Evolutionary conservation across 2,797 vertebrate species (phyloP), one percentile per base, ranked within the genome.

Genomic region (Caiman crocodilus): DNA sequence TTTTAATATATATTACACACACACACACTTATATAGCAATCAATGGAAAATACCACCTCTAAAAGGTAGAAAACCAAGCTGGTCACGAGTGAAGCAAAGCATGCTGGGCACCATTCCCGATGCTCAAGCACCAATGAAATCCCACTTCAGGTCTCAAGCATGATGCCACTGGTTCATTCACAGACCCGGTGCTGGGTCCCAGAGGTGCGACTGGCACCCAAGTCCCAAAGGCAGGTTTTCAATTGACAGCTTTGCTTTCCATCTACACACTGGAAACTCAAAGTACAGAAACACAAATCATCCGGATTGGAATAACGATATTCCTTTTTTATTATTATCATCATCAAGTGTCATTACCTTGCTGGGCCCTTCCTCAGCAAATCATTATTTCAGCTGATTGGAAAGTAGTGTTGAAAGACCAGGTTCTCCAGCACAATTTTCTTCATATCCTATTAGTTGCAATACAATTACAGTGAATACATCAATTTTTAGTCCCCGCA

Each of bases 371-470:
- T 97, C 89, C 76, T 74, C 84, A 85, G 76, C 67, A 97, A 95
- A 95, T 95, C 95, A 94, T 98, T 97, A 98, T 98, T 98, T 98
- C 97, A 95, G 87, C 94, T 95, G 96, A 98, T 97, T 97, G 97
- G 97, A 97, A 97, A 98, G 94, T 73, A 32, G 93, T 84, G 89
- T 93, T 89, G 65, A 97, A 98, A 97, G 96, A 96, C 95, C 94
- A 90, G 91, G 90, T 97, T 96, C 97, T 96, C 96, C 87, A 85
- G 90, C 84, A 97, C 97, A 94, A 97, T 98, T 98, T 97, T 94
- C 97, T 97, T 96, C 98, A 96, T 96, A 97, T 98, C 97, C 96
- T 97, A 98, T 98, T 98, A 98, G 97, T 97, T 94, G 97, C 97
- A 98, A 97, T 95, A 98, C 97, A 98, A 97, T 98, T 98, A 98